A percentile compares a stretch with the other conserved stretches of the same genome.
Evolutionary conservation across 2,113 vertebrate species (phyloP).

Genomic region (Cricetomys ansorgei): DNA sequence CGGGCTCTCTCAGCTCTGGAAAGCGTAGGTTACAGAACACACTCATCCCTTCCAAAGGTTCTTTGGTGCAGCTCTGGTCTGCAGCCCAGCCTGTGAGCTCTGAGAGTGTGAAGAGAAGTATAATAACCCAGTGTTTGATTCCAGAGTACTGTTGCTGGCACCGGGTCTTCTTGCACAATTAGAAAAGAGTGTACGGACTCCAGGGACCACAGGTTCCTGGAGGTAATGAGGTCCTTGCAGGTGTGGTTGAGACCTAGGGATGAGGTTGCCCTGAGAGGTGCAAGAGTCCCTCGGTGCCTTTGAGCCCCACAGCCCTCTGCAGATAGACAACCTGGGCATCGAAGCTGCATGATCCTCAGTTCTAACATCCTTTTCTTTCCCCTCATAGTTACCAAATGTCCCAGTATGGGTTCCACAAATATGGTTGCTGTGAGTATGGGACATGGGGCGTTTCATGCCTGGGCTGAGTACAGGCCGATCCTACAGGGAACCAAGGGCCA

Average conservation of each 20-base stretch:
- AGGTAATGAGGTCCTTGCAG: too few species aligned
- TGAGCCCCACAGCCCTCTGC: not conserved
- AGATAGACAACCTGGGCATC: too few species aligned
- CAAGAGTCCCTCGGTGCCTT: not conserved
- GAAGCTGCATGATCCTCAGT: not conserved
- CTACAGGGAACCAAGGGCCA: not conserved
- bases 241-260: too few species aligned
- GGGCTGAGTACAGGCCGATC: not conserved
- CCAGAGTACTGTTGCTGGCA: not conserved
- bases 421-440: not conserved
- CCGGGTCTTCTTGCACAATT: not conserved
- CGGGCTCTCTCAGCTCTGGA: not conserved
- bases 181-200: not conserved
- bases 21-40: rapidly evolving
- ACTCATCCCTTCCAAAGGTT: not conserved
- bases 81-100: not conserved
- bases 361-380: not conserved
- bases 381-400: not conserved
- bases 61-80: not conserved
- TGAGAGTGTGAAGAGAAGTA: not conserved
- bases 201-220: not conserved
- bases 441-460: not conserved
- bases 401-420: not conserved
- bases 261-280: not conserved
- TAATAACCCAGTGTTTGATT: not conserved